These are phyloP conservation scores for Holothuria glaberrima DNA, from an alignment of 35 echinoderm and acorn worm species.

Conservation along the genomic window DNA sequence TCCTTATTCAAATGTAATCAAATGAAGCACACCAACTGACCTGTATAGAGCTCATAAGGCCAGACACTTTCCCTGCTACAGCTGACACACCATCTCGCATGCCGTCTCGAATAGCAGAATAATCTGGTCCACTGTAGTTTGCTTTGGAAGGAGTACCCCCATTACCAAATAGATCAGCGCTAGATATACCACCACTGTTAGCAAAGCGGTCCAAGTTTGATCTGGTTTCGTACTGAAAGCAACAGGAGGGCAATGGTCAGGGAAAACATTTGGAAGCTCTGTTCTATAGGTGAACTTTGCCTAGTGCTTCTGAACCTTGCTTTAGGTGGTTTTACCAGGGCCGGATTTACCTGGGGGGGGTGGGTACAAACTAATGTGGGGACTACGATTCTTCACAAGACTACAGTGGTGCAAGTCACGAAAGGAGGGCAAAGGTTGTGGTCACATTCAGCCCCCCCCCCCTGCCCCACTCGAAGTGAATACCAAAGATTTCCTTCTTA, in stretches of 20 bases:
- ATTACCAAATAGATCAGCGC: slow-evolving; percentile 76
- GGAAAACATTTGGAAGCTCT: not conserved
- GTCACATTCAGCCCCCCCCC: no score
- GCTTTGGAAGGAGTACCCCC: not conserved
- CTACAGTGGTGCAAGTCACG: no score
- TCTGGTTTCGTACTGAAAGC: slow-evolving; percentile 68
- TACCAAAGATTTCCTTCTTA: no score
- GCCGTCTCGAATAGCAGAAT: slow-evolving; percentile 87
- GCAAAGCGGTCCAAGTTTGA: slow-evolving; percentile 64
- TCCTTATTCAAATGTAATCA: no score
- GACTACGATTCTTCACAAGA: no score
- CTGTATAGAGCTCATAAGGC: slow-evolving; percentile 93
- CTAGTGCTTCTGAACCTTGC: no score
- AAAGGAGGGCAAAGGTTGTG: no score
- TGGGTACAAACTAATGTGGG: no score
- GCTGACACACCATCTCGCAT: slow-evolving; percentile 96
- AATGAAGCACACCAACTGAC: slow-evolving; percentile 20
- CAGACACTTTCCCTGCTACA: slow-evolving; percentile 91
- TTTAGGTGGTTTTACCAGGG: no score
- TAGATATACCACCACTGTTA: slow-evolving; percentile 85
- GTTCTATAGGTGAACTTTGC: no score
- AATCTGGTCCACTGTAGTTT: slow-evolving; percentile 59
- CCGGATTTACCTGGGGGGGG: no score
- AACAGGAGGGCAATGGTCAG: not conserved
- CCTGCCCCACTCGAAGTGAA: no score